Evolutionary conservation across 2,888 invertebrate species (phyloP), one percentile per base, ranked within the genome.

Genomic region (Ariolimax columbianus): DNA sequence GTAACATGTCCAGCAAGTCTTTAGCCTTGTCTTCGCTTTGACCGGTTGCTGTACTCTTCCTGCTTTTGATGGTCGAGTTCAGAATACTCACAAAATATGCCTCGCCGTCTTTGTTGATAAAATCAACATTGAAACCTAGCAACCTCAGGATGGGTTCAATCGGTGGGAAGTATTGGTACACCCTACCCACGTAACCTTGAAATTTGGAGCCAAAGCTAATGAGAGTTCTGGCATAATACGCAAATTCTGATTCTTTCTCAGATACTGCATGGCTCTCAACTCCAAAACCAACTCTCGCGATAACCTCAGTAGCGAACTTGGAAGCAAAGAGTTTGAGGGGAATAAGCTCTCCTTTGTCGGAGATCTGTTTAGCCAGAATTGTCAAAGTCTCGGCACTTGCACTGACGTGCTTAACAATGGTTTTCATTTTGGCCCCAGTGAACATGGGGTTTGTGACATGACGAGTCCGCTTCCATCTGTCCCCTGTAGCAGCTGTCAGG

Each of bases 361-460:
- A 26, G 4, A 33, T 38, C 38, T 75, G 19, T 43, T 33, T 30
- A 38, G 51, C 43, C 0, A 82, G 75, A 19, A 43, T 38, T 7
- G 82, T 63, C 19, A 82, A n/a, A 0, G 36, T 82, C 43, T 73
- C 36, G 9, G 82, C 82, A 40, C 82, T 82, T 23, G 38, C 82
- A n/a, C 55, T 7, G 2, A 82, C 70, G 23, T 82, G 82, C 11
- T 30, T 33, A 9, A 82, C 30, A 38, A 82, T 82, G 14, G 59
- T 9, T 33, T 75, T 82, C 82, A 82, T 75, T 59, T 59, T 82
- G 17, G 51, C 40, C 14, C 59, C 82, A 51, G 82, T 82, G 30
- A 82, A 82, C 82, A 82, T 82, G 11, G 82, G 82, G 23, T 63
- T 75, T 1, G 75, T 75, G 1, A 82, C 82, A 11, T 82, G 82